Conservation (phyloP, 2,888 invertebrate species). For the Drosophila monieri region DNA sequence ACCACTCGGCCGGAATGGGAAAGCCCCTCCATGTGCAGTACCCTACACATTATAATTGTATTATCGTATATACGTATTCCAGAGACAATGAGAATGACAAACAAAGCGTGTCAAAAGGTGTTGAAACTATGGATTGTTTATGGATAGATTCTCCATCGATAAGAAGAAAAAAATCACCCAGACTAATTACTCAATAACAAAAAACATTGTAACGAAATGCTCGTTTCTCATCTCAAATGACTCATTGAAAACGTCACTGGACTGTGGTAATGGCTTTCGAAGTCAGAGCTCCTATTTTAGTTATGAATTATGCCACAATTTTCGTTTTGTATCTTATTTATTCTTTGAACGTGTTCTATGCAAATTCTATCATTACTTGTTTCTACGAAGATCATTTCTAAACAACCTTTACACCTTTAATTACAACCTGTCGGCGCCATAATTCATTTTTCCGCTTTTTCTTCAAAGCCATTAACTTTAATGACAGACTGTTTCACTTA, state of each 20-base stretch:
- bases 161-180: not conserved
- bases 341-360: not conserved
- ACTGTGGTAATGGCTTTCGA: not conserved
- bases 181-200: constrained; percentile 11
- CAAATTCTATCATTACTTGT: not conserved
- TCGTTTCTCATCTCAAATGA: not conserved
- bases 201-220: constrained; percentile 8
- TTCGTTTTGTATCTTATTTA: not conserved
- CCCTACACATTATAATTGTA: constrained; percentile 3
- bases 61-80: not conserved
- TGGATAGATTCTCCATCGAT: constrained; percentile 4
- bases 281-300: not conserved
- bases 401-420: not conserved
- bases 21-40: constrained; percentile 14
- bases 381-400: not conserved
- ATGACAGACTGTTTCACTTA: not conserved
- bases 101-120: constrained; percentile 2
- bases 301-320: not conserved
- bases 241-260: constrained; percentile 1
- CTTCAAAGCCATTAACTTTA: not conserved
- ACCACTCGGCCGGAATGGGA: constrained; percentile 10
- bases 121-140: constrained; percentile 9
- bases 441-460: not conserved
- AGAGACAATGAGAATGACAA: constrained; percentile 18
- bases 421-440: constrained; percentile 2